Percentiles rank a stretch among this genome's conserved stretches.
Conservation (phyloP, 2,797 vertebrate species). For the Tinamus major region DNA sequence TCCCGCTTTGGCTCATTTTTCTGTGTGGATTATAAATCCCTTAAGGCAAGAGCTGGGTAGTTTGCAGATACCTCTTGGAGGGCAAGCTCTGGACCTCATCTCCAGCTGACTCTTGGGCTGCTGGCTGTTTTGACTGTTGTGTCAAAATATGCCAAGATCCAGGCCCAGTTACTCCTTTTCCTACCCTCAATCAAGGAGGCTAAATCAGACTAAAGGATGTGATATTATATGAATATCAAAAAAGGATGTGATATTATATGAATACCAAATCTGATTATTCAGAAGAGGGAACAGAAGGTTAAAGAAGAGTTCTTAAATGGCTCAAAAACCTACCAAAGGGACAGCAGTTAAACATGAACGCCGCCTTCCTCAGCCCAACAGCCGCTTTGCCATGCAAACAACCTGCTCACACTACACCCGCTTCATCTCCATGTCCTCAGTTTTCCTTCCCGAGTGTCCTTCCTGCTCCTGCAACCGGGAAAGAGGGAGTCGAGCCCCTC, state of each 20-base stretch:
- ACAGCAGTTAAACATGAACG: not conserved
- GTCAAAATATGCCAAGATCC: not conserved
- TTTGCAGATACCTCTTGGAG: not conserved
- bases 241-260: rapidly evolving
- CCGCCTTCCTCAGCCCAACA: not conserved
- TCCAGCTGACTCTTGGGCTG: not conserved
- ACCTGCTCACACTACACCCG: not conserved
- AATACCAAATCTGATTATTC: not conserved
- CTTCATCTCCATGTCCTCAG: not conserved
- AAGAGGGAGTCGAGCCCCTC: not conserved
- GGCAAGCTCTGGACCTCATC: not conserved
- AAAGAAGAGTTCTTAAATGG: not conserved
- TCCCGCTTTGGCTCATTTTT: not conserved
- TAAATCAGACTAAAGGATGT: not conserved
- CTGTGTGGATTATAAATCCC: not conserved
- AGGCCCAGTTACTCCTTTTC: not conserved
- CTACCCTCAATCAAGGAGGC: not conserved
- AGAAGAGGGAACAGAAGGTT: not conserved
- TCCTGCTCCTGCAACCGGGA: not conserved
- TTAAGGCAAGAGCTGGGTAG: not conserved
- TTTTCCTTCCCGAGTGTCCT: not conserved
- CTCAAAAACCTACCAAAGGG: not conserved
- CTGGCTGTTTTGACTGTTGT: not conserved
- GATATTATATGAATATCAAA: not conserved
- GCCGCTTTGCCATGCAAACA: not conserved